Conservation (phyloP, 2,113 vertebrate species). For the Sphaerodactylus townsendi region DNA sequence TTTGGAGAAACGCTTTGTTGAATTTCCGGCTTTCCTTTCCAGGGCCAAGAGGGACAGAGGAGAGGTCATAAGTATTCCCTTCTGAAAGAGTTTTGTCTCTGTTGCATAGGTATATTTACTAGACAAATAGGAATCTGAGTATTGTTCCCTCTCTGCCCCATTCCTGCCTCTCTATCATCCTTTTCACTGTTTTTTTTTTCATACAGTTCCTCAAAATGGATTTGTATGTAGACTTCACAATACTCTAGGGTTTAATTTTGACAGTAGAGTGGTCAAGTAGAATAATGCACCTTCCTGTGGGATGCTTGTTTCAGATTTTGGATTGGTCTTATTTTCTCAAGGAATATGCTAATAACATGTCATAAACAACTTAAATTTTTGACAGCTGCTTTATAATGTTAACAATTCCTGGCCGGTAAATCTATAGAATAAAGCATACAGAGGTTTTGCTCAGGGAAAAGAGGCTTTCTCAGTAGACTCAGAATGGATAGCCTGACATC, state of each 20-base stretch:
- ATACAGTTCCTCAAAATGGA: neutral
- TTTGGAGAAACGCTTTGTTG: constrained; percentile 35
- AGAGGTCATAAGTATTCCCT: neutral
- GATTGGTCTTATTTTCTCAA: neutral
- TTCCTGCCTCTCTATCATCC: neutral
- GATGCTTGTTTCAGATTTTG: too few relatives aligned
- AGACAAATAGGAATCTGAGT: neutral
- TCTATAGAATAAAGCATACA: neutral
- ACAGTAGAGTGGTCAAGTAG: neutral
- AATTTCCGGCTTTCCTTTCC: constrained; percentile 47
- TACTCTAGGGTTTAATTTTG: neutral
- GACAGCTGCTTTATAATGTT: neutral
- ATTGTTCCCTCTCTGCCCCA: neutral
- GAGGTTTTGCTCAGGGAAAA: neutral
- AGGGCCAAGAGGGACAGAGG: constrained; percentile 10
- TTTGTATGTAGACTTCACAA: neutral
- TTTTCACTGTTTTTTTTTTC: neutral
- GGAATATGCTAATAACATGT: neutral
- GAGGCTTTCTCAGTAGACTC: neutral
- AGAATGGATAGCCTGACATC: neutral
- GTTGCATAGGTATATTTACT: neutral
- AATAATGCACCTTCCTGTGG: neutral
- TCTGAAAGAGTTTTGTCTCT: neutral
- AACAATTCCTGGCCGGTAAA: constrained; percentile 2
- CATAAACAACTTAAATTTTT: neutral